Percentiles rank a stretch among this genome's conserved stretches.
These are phyloP conservation scores for Stomorhina lunata DNA, from an alignment of 2,888 invertebrate genomes.

Conservation along the genomic window DNA sequence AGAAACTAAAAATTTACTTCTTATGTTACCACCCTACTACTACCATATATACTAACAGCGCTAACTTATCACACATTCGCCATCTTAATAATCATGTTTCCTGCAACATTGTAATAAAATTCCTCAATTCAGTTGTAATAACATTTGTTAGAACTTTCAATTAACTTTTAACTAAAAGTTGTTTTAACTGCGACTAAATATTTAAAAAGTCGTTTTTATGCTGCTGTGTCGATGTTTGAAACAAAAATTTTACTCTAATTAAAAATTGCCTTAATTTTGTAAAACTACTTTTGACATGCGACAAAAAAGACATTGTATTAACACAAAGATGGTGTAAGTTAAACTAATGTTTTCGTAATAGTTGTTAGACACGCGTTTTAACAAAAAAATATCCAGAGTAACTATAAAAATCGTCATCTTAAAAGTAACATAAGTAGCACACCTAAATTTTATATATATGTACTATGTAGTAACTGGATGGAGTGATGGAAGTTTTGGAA, in stretches of 20 bases:
- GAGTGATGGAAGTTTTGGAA: too few species aligned
- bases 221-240: neutral
- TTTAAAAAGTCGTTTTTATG: neutral
- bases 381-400: neutral
- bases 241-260: slow-evolving; percentile 10
- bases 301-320: slow-evolving; percentile 12
- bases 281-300: slow-evolving; percentile 17
- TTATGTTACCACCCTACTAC: too few species aligned
- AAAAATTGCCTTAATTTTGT: slow-evolving; percentile 4
- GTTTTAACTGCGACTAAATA: neutral
- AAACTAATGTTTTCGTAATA: slow-evolving; percentile 42
- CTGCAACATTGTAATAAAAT: slow-evolving; percentile 15
- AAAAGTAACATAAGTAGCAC: too few species aligned
- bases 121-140: neutral
- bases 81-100: neutral
- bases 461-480: too few species aligned
- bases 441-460: too few species aligned
- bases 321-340: slow-evolving; percentile 26
- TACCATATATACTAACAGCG: too few species aligned
- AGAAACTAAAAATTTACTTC: too few species aligned
- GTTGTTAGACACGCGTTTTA: slow-evolving; percentile 28
- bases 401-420: too few species aligned
- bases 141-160: neutral
- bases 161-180: slow-evolving; percentile 1
- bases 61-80: too few species aligned